phyloP scores from a whole-genome alignment of 2,888 invertebrate species.

The Aradus depressus region DNA sequence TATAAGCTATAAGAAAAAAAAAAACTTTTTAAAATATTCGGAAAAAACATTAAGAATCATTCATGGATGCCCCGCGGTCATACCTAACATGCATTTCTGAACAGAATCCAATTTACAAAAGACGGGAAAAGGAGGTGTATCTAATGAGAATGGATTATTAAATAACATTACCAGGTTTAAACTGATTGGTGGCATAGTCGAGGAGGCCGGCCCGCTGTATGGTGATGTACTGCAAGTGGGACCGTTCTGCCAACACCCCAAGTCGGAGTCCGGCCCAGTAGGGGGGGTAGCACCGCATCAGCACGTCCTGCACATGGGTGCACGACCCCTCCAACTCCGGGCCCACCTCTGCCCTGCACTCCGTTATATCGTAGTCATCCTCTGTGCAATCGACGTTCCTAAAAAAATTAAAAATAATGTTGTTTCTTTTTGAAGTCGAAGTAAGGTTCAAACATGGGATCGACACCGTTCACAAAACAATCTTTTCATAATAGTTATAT shows the following conservation, averaged over 20 bases:
- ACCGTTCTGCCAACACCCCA: constrained; percentile 75
- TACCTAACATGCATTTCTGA: no score
- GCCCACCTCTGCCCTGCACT: constrained; percentile 66
- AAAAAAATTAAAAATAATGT: constrained; percentile 31
- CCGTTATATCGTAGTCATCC: constrained; percentile 78
- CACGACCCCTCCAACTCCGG: constrained; percentile 82
- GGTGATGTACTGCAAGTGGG: constrained; percentile 75
- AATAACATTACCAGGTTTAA: constrained; percentile 52
- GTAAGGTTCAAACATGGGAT: no score
- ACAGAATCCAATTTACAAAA: no score
- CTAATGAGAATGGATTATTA: not conserved
- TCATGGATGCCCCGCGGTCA: no score
- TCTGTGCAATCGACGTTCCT: constrained; percentile 84
- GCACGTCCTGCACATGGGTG: constrained; percentile 75
- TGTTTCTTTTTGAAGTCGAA: no score
- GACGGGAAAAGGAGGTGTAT: no score
- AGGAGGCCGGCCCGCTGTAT: constrained; percentile 87
- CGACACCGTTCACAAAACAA: no score
- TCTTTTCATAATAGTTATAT: no score
- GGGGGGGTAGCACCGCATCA: constrained; percentile 76
- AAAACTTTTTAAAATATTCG: no score
- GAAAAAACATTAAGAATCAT: no score
- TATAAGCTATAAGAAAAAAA: no score
- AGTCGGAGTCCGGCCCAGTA: constrained; percentile 91
- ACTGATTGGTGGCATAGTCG: constrained; percentile 78